Percentiles rank a stretch among this genome's conserved stretches.
Conservation (phyloP, 2,888 invertebrate genomes). For the Taenaris catops region DNA sequence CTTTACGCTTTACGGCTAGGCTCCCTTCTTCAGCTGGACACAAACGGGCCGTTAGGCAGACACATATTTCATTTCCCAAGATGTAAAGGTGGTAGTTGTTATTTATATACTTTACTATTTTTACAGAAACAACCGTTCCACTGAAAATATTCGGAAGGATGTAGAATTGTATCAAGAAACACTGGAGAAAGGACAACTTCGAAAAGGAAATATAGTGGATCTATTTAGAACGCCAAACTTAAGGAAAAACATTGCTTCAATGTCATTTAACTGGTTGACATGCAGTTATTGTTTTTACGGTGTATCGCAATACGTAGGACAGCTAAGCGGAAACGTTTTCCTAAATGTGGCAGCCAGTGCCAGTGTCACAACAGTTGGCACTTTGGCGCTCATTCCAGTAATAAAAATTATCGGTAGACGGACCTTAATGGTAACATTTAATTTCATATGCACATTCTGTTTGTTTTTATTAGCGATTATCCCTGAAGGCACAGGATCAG, state of each 20-base stretch:
- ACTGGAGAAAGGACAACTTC: constrained; percentile 43
- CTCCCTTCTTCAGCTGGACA: no score
- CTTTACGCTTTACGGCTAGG: no score
- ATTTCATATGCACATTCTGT: constrained; percentile 80
- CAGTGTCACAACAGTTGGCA: constrained; percentile 79
- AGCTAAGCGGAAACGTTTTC: constrained; percentile 89
- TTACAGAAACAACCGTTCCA: constrained; percentile 70
- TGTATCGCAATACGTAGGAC: constrained; percentile 89
- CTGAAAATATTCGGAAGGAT: constrained; percentile 56
- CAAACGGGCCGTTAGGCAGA: no score
- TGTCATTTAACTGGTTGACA: constrained; percentile 89
- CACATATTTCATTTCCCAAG: no score
- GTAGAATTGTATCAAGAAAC: constrained; percentile 54
- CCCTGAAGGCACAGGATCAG: constrained; percentile 56
- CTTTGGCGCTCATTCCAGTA: constrained; percentile 81
- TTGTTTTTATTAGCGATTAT: constrained; percentile 81
- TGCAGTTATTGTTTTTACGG: constrained; percentile 90
- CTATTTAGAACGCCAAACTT: constrained; percentile 86
- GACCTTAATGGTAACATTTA: constrained; percentile 82
- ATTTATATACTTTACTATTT: no score
- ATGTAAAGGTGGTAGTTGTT: no score
- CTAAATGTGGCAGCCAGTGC: constrained; percentile 90
- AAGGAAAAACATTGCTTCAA: constrained; percentile 84
- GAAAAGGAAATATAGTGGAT: constrained; percentile 81
- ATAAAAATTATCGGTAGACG: constrained; percentile 84